Percentiles rank a stretch among this genome's conserved stretches.
phyloP scores from a whole-genome alignment of 2,888 invertebrate species.

The Octonoba sinensis region DNA sequence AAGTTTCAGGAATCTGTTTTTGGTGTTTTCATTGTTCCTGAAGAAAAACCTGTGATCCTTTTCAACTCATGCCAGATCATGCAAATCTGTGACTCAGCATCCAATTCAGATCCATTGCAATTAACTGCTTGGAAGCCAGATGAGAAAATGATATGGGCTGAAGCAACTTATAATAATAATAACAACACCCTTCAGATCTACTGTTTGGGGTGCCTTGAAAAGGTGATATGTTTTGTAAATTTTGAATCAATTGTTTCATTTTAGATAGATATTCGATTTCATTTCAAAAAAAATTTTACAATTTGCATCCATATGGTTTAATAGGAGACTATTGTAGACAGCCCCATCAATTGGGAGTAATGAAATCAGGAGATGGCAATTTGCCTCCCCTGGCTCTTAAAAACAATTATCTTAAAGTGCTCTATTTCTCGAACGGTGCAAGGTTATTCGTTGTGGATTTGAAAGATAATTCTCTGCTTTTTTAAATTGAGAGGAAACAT shows the following conservation, averaged over 20 bases:
- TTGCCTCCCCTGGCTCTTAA: too few species aligned
- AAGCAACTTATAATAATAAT: neutral
- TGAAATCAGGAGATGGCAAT: too few species aligned
- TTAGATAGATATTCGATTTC: too few species aligned
- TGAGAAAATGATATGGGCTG: conserved; percentile 39
- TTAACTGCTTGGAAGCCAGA: neutral
- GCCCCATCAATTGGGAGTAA: too few species aligned
- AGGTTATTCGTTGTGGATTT: too few species aligned
- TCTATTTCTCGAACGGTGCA: too few species aligned
- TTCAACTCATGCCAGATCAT: conserved; percentile 12
- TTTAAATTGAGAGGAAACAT: too few species aligned
- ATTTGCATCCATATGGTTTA: too few species aligned
- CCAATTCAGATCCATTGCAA: neutral
- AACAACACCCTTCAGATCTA: conserved; percentile 1
- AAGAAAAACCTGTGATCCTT: conserved; percentile 6
- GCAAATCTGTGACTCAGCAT: neutral
- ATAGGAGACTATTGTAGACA: too few species aligned
- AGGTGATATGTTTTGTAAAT: conserved; percentile 15
- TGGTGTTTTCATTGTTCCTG: conserved; percentile 11
- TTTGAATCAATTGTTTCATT: neutral
- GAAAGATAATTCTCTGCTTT: too few species aligned
- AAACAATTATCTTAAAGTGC: too few species aligned
- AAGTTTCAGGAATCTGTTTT: conserved; percentile 45
- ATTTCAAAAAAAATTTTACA: too few species aligned
- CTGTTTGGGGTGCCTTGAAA: conserved; percentile 18